Conservation (phyloP, 2,797 vertebrate genomes). For the Parambassis ranga region DNA sequence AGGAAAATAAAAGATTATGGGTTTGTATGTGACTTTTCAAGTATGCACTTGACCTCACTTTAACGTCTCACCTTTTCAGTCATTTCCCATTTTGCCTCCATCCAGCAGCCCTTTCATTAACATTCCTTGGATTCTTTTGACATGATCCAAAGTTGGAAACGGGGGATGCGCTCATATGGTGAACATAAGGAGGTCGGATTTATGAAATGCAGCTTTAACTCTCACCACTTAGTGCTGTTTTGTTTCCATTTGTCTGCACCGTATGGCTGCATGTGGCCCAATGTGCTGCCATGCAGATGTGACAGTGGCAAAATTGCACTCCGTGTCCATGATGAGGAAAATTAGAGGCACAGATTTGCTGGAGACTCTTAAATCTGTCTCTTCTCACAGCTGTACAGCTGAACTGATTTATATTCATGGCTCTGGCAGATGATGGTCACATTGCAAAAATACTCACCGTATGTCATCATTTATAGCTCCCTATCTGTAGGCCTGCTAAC, state of each 20-base stretch:
- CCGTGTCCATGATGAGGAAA: slow-evolving; percentile 14
- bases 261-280: too few relatives aligned
- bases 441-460: slow-evolving; percentile 35
- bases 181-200: slow-evolving; percentile 27
- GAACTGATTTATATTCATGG: slow-evolving; percentile 43
- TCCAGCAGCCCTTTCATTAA: slow-evolving; percentile 53
- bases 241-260: background rate
- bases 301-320: slow-evolving; percentile 5
- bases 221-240: slow-evolving; percentile 19
- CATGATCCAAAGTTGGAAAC: slow-evolving; percentile 27
- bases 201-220: slow-evolving; percentile 12
- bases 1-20: background rate
- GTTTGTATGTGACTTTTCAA: slow-evolving; percentile 16
- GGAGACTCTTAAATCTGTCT: slow-evolving; percentile 28
- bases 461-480: slow-evolving; percentile 45
- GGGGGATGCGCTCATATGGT: slow-evolving; percentile 25
- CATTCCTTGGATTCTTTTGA: slow-evolving; percentile 53
- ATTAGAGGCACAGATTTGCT: background rate
- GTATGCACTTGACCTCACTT: slow-evolving; percentile 31
- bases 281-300: slow-evolving; percentile 8
- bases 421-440: slow-evolving; percentile 38
- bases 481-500: slow-evolving; percentile 20
- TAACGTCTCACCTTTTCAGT: slow-evolving; percentile 24
- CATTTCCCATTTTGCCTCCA: slow-evolving; percentile 16
- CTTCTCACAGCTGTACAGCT: slow-evolving; percentile 13